Evolutionary conservation across 1,140 invertebrate genomes (phyloP), one percentile per base, ranked within the genome.

Genomic region (Heliconius himera): DNA sequence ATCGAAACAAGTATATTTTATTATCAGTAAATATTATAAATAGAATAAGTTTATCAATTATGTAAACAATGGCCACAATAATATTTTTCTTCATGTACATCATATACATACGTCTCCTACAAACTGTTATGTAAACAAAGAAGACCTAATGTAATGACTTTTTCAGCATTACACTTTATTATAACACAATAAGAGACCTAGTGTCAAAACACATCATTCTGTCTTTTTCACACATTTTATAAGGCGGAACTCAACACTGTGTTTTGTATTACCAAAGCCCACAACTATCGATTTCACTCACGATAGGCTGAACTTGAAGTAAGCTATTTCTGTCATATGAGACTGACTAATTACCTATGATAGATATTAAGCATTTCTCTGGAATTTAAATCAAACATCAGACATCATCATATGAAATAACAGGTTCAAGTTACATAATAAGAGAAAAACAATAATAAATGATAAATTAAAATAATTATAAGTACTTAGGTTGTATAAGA

Each of bases 31-130:
- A n/a, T 56, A 56, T 56, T 56, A 56, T n/a, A 56, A 56, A 56
- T n/a, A 56, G 54, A 56, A 56, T 20, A 22, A 56, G 54, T 56
- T 56, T 56, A 56, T 22, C 54, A 56, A 56, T 56, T 56, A 56
- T 20, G n/a, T 56, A 56, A 56, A 56, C 54, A 56, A 56, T 56
- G 54, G n/a, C 8, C 2, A 22, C 20, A 56, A 20, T 56, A 22
- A 22, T 56, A 20, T 22, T 22, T 9, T 9, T 22, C 20, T 20
- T 56, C 9, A 22, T 56, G 6, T 56, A n/a, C 20, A n/a, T 54
- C 33, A 33, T 33, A 33, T 33, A 33, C 33, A n/a, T 56, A 6
- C n/a, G n/a, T 56, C 20, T 56, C 51, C 54, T 56, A 22, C 9
- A n/a, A 22, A 20, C 4, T 56, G 54, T 2, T 56, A 56, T n/a